These are phyloP conservation scores for Tragelaphus imberbis DNA, from an alignment of 2,113 vertebrate species.

Conservation along the genomic window DNA sequence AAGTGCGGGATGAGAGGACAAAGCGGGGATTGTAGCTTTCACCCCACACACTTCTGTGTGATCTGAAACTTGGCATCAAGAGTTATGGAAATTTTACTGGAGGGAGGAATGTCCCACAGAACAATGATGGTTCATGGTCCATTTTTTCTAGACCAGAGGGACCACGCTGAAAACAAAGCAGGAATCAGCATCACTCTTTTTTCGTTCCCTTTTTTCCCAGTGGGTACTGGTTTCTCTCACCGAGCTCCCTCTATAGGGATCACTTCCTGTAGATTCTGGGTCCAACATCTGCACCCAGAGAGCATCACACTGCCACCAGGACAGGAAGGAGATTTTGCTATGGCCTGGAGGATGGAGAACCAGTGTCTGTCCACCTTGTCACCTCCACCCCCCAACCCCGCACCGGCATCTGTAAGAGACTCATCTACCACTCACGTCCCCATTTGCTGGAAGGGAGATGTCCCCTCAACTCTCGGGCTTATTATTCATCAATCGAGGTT, in stretches of 20 bases:
- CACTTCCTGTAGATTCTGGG: fast-evolving
- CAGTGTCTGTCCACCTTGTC: fast-evolving
- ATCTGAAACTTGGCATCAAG: not conserved
- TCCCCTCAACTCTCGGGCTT: not conserved
- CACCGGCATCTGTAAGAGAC: not conserved
- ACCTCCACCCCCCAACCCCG: not conserved
- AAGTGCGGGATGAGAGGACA: fast-evolving
- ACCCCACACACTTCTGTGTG: not conserved
- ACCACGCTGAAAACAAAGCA: not conserved
- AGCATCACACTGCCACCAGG: fast-evolving
- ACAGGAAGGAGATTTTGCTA: not conserved
- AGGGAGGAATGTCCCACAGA: not conserved
- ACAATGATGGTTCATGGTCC: fast-evolving
- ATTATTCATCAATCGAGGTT: not conserved
- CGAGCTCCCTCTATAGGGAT: fast-evolving
- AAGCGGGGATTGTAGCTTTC: fast-evolving
- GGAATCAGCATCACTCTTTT: fast-evolving
- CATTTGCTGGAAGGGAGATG: fast-evolving
- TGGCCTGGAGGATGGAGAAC: fast-evolving
- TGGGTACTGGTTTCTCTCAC: too few species aligned
- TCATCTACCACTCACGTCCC: too few species aligned
- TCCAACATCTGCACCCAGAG: fast-evolving
- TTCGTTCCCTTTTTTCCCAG: fast-evolving
- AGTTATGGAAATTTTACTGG: not conserved
- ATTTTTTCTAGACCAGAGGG: not conserved